A percentile compares a stretch with the other conserved stretches of the same genome.
These are phyloP conservation scores for Lottia scabra DNA, from an alignment of 2,888 invertebrate species.

Conservation along the genomic window DNA sequence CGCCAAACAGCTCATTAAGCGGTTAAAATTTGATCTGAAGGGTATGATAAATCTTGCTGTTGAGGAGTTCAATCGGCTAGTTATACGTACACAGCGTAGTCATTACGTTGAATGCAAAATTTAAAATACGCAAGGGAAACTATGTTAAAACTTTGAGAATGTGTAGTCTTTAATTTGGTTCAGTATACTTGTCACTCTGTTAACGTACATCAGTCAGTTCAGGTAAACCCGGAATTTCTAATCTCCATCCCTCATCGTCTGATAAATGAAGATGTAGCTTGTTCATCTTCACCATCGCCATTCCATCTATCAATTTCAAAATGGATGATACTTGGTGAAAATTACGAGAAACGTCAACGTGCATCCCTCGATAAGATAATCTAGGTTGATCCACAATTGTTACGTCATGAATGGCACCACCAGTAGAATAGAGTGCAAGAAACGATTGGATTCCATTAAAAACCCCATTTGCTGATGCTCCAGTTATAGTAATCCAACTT, in stretches of 20 bases:
- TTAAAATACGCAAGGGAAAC: too few species aligned
- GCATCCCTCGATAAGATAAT: conserved; percentile 47
- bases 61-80: too few species aligned
- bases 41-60: too few species aligned
- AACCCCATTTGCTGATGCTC: conserved; percentile 26
- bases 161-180: too few species aligned
- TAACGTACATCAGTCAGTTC: conserved; percentile 59
- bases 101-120: too few species aligned
- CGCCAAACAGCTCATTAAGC: too few species aligned
- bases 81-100: too few species aligned
- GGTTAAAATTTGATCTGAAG: too few species aligned
- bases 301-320: conserved; percentile 50
- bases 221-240: conserved; percentile 61
- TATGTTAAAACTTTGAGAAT: too few species aligned
- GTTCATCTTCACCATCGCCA: conserved; percentile 66
- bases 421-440: background rate
- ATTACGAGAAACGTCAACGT: conserved; percentile 53
- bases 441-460: conserved; percentile 31
- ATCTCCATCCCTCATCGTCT: conserved; percentile 67
- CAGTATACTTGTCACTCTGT: too few species aligned
- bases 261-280: conserved; percentile 64
- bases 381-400: conserved; percentile 34
- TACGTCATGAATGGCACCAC: background rate
- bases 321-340: conserved; percentile 51
- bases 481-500: conserved; percentile 29